Evolutionary conservation across 2,113 vertebrate genomes (phyloP).

Genomic region (Lichenostomus cassidix): DNA sequence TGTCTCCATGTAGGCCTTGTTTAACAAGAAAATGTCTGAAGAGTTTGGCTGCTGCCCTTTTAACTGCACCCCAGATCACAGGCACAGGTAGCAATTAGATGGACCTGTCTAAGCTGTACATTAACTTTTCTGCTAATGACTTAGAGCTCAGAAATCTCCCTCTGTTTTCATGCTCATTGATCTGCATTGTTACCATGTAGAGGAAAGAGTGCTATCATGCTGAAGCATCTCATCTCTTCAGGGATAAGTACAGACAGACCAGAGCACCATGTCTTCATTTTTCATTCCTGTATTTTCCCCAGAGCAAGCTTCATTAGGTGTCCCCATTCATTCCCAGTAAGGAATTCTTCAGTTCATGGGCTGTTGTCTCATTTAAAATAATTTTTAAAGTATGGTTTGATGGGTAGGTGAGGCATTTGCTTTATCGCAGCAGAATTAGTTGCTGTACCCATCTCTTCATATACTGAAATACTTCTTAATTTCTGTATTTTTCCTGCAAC

Average conservation of each 20-base stretch:
- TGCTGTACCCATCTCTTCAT: fast-evolving
- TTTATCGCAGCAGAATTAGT: background rate
- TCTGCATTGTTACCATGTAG: fast-evolving
- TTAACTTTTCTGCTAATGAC: background rate
- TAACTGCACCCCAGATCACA: background rate
- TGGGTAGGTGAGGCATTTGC: background rate
- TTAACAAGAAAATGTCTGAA: background rate
- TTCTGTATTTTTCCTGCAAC: background rate
- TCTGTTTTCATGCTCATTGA: background rate
- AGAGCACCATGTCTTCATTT: background rate
- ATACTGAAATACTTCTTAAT: background rate
- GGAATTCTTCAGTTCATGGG: background rate
- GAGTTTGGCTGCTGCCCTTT: background rate
- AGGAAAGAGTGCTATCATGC: background rate
- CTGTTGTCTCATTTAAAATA: background rate
- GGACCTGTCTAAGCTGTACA: background rate
- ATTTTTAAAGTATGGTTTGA: background rate
- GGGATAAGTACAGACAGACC: background rate
- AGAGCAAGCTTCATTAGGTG: background rate
- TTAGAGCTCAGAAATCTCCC: background rate
- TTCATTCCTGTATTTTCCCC: background rate
- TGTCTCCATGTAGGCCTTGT: conserved; percentile 54
- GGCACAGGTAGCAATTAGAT: background rate
- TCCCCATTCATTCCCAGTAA: background rate
- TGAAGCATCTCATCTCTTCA: background rate